Evolutionary conservation across 2,888 invertebrate species (phyloP).

Genomic region (Hypercompe scribonia): DNA sequence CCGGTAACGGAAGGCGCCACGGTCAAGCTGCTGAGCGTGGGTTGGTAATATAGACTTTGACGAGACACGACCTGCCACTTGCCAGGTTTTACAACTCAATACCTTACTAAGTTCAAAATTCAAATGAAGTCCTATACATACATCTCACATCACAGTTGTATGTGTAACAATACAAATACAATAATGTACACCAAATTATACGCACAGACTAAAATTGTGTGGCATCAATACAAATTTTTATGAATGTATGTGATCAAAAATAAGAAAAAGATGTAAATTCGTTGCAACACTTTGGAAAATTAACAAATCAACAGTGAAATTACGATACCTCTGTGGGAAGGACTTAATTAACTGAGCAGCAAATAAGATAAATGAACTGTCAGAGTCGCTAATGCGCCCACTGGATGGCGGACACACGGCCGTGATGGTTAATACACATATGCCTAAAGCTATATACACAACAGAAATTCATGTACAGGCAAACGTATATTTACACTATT

Average conservation of each 20-base stretch:
- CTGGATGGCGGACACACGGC: constrained; percentile 62
- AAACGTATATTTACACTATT: too few species aligned
- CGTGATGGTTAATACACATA: constrained; percentile 22
- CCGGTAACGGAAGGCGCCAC: too few species aligned
- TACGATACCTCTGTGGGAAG: constrained; percentile 71
- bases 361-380: constrained; percentile 84
- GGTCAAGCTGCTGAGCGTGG: too few species aligned
- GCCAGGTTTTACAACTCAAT: too few species aligned
- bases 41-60: too few species aligned
- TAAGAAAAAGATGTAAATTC: constrained; percentile 42
- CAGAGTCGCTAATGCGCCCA: constrained; percentile 73
- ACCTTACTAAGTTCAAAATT: too few species aligned
- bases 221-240: neutral
- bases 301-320: constrained; percentile 75
- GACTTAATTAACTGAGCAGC: constrained; percentile 81
- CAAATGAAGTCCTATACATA: too few species aligned
- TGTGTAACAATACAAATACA: too few species aligned
- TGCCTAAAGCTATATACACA: neutral
- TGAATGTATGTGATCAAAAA: neutral
- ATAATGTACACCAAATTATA: too few species aligned
- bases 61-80: too few species aligned
- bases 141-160: too few species aligned
- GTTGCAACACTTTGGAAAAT: constrained; percentile 58
- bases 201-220: too few species aligned
- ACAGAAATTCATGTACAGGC: neutral